Percentiles rank a stretch among this genome's conserved stretches.
These are phyloP conservation scores for Rhinoderma darwinii DNA, from an alignment of 2,113 vertebrate genomes.

Conservation along the genomic window DNA sequence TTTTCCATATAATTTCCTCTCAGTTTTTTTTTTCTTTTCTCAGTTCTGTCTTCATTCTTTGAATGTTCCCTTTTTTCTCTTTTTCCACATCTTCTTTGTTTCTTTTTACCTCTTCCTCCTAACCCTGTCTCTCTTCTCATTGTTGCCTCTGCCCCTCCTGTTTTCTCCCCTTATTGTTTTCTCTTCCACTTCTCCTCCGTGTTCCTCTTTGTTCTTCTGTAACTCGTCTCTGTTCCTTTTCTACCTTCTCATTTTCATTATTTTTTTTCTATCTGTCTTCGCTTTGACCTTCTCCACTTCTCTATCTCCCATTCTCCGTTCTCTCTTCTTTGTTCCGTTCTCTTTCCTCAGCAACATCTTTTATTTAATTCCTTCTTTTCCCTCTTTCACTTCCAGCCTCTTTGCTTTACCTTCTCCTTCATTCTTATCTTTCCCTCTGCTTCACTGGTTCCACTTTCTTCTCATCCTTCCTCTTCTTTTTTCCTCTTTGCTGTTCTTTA, in stretches of 20 bases:
- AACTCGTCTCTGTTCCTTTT: not conserved
- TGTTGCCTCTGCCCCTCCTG: fast-evolving
- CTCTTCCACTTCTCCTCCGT: not conserved
- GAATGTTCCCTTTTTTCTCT: too few species aligned
- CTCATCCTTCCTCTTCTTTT: not conserved
- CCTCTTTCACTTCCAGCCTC: too few species aligned
- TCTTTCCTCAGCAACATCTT: not conserved
- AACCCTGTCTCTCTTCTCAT: not conserved
- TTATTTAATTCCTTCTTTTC: not conserved
- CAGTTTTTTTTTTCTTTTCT: too few species aligned
- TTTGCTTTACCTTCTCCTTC: not conserved
- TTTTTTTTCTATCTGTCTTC: not conserved
- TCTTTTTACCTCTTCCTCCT: too few species aligned
- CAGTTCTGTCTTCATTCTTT: too few species aligned
- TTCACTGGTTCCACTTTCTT: too few species aligned
- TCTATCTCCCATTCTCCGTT: not conserved
- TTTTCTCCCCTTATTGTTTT: not conserved
- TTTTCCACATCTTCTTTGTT: too few species aligned
- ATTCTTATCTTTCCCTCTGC: too few species aligned
- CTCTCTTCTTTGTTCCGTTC: not conserved
- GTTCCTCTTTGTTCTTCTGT: not conserved
- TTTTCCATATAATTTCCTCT: too few species aligned
- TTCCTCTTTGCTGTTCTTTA: not conserved
- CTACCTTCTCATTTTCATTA: not conserved
- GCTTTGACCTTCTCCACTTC: not conserved